Conservation (phyloP, 2,113 vertebrate species). For the Condylura cristata region DNA sequence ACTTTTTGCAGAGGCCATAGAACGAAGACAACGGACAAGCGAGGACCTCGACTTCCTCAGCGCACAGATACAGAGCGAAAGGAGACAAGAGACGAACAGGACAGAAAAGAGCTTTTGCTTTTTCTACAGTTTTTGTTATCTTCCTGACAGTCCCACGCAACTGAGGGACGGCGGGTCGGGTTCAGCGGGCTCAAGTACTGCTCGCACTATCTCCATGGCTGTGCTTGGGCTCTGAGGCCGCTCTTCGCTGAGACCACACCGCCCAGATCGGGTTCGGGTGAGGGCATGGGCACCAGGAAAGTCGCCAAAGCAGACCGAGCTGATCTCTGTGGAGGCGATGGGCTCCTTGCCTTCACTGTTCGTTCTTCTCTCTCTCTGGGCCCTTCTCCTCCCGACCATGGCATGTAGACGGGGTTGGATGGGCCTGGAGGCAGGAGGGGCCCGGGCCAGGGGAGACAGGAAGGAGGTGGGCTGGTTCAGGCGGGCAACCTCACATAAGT, state of each 20-base stretch:
- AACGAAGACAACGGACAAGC: conserved; percentile 84
- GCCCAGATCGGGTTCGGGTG: neutral
- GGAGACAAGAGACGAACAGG: conserved; percentile 83
- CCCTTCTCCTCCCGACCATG: conserved; percentile 49
- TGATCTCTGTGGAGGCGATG: conserved; percentile 35
- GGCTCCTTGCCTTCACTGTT: conserved; percentile 62
- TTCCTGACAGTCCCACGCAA: conserved; percentile 86
- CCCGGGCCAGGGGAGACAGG: conserved; percentile 29
- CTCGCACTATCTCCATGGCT: neutral
- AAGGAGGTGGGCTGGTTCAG: conserved; percentile 47
- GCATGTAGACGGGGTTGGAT: conserved; percentile 43
- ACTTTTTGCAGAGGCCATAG: conserved; percentile 80
- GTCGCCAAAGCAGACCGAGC: neutral
- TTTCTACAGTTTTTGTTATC: conserved; percentile 78
- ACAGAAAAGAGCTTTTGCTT: conserved; percentile 85
- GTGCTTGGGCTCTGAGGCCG: conserved; percentile 77
- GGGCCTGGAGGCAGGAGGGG: conserved; percentile 55
- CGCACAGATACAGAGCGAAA: conserved; percentile 82
- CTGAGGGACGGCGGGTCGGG: conserved; percentile 78
- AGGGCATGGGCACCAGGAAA: neutral
- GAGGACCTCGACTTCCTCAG: conserved; percentile 86
- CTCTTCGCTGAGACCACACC: conserved; percentile 43
- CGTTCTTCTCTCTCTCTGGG: conserved; percentile 34
- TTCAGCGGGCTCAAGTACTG: neutral
- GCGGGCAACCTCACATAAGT: conserved; percentile 92